Percentiles rank a stretch among this genome's conserved stretches.
Conservation (phyloP, 2,797 vertebrate species). For the Schizothorax lantsangensis region DNA sequence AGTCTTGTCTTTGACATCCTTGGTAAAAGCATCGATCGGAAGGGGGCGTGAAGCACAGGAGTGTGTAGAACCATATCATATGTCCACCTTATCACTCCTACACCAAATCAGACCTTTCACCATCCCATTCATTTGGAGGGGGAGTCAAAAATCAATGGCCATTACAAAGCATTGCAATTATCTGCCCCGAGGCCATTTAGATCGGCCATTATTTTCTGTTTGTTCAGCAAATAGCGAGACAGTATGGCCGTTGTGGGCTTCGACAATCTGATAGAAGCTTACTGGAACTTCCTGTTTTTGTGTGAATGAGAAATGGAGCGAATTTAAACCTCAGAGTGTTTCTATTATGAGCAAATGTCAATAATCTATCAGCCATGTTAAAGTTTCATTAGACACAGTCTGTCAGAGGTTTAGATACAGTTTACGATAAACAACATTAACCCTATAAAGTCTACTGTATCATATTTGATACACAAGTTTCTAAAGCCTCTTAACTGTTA, state of each 20-base stretch:
- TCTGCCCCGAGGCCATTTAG: constrained; percentile 58
- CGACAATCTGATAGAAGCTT: constrained; percentile 46
- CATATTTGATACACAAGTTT: too few relatives aligned
- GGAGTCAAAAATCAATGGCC: constrained; percentile 66
- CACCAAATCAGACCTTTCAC: constrained; percentile 52
- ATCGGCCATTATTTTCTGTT: constrained; percentile 64
- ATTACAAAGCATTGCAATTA: constrained; percentile 64
- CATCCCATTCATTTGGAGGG: constrained; percentile 56
- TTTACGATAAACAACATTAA: not conserved
- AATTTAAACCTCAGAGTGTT: not conserved
- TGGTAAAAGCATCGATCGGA: constrained; percentile 73
- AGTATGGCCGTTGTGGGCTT: constrained; percentile 46
- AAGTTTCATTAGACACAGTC: not conserved
- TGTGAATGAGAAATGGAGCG: not conserved
- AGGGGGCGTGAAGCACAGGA: constrained; percentile 54
- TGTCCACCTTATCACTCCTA: constrained; percentile 56
- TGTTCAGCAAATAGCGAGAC: constrained; percentile 65
- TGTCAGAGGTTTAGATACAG: not conserved
- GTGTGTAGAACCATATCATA: constrained; percentile 60
- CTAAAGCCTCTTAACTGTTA: too few relatives aligned
- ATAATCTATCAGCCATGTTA: not conserved
- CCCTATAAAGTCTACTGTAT: not conserved
- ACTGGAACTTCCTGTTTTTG: constrained; percentile 17
- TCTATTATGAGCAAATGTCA: not conserved
- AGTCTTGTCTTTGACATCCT: constrained; percentile 73